A percentile compares a stretch with the other conserved stretches of the same genome.
phyloP scores from a whole-genome alignment of 1,140 invertebrate species.

The Antheraea pernyi region DNA sequence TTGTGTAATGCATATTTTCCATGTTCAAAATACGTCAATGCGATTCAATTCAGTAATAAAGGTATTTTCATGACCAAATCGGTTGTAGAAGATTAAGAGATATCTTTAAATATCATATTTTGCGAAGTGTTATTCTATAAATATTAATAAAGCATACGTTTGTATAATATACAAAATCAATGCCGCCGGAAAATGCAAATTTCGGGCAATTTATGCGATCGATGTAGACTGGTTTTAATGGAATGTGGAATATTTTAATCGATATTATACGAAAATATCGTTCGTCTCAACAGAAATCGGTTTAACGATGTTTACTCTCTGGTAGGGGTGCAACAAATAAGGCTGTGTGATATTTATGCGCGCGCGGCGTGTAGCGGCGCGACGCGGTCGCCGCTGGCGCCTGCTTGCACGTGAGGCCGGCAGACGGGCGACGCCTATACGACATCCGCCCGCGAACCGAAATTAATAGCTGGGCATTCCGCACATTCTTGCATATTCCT shows the following conservation, averaged over 20 bases:
- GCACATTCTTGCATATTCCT: slow-evolving; percentile 55
- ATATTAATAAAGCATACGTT: slow-evolving; percentile 3
- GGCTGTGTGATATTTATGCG: slow-evolving; percentile 44
- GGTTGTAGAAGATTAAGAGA: neutral
- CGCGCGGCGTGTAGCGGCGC: slow-evolving; percentile 21
- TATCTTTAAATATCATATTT: neutral
- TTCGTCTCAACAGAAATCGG: slow-evolving; percentile 19
- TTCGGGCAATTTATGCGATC: slow-evolving; percentile 10
- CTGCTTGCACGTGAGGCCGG: slow-evolving; percentile 42
- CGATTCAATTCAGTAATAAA: neutral
- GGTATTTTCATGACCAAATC: neutral
- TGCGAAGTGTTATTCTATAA: neutral
- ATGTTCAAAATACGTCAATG: no score
- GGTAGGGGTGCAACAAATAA: slow-evolving; percentile 37
- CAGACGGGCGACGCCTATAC: slow-evolving; percentile 31
- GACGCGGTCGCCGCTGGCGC: slow-evolving; percentile 42
- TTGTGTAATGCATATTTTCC: no score
- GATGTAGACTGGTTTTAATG: slow-evolving; percentile 18
- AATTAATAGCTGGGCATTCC: slow-evolving; percentile 66
- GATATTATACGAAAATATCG: slow-evolving; percentile 27
- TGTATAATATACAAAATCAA: slow-evolving; percentile 8
- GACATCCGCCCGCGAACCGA: slow-evolving; percentile 46
- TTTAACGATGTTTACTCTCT: slow-evolving; percentile 25
- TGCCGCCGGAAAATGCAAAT: slow-evolving; percentile 18
- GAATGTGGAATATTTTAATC: slow-evolving; percentile 26